Conservation (phyloP, 2,888 invertebrate genomes). For the Tolmerus cingulatus region DNA sequence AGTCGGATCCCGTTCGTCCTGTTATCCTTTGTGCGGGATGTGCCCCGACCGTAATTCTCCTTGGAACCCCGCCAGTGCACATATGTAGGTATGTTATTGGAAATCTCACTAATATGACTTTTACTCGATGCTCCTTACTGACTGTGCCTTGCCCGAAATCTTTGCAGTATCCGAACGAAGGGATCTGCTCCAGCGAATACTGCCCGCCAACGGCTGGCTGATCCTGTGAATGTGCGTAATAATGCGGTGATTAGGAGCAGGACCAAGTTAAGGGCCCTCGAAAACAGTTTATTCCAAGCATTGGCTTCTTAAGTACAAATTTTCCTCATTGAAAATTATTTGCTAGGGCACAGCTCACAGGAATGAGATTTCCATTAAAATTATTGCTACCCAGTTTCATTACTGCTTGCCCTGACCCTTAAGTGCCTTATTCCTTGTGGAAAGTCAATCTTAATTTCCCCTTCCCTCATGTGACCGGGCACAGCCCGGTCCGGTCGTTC, state of each 20-base stretch:
- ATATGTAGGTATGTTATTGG: constrained; percentile 41
- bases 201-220: background rate
- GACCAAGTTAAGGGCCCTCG: background rate
- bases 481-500: background rate
- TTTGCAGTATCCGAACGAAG: background rate
- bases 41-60: background rate
- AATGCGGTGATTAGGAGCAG: background rate
- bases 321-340: constrained; percentile 17
- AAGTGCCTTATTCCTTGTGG: constrained; percentile 27
- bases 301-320: constrained; percentile 14
- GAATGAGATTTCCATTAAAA: constrained; percentile 34
- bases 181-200: background rate
- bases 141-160: background rate
- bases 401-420: constrained; percentile 23
- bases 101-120: constrained; percentile 42
- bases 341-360: background rate
- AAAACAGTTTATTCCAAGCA: constrained; percentile 17
- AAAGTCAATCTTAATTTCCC: constrained; percentile 4
- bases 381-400: constrained; percentile 28
- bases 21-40: background rate
- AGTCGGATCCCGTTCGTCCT: background rate
- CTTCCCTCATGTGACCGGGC: background rate
- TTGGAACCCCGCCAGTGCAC: background rate
- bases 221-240: background rate
- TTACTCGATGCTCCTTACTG: background rate